Conservation (phyloP, 2,888 invertebrate genomes). For the Latrodectus elegans region DNA sequence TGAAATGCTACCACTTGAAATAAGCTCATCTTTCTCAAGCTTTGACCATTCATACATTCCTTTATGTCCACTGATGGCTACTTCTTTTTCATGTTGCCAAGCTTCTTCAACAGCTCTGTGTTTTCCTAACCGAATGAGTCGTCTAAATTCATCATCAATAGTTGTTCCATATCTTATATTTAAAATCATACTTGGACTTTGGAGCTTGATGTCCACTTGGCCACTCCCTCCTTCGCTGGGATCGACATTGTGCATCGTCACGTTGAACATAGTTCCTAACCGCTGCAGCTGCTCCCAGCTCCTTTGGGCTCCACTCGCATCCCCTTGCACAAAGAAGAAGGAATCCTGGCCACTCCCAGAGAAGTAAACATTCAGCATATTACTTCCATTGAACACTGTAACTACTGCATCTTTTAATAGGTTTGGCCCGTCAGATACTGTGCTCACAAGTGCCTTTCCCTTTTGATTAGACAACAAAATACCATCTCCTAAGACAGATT, state of each 20-base stretch:
- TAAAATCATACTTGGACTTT: slow-evolving; percentile 93
- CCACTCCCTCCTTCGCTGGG: slow-evolving; percentile 66
- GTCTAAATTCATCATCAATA: slow-evolving; percentile 87
- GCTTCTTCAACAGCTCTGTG: slow-evolving; percentile 91
- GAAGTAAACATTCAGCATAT: slow-evolving; percentile 86
- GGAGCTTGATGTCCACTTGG: slow-evolving; percentile 83
- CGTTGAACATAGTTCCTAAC: slow-evolving; percentile 78
- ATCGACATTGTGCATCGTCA: slow-evolving; percentile 70
- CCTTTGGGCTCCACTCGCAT: slow-evolving; percentile 88
- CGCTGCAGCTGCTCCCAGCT: slow-evolving; percentile 91
- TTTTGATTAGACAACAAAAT: slow-evolving; percentile 84
- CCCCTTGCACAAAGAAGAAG: slow-evolving; percentile 91
- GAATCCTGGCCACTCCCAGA: slow-evolving; percentile 81
- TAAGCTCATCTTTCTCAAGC: slow-evolving; percentile 92
- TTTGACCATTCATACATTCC: slow-evolving; percentile 87
- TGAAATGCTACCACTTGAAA: slow-evolving; percentile 89
- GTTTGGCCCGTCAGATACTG: slow-evolving; percentile 89
- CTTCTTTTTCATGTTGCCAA: slow-evolving; percentile 93
- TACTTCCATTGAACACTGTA: slow-evolving; percentile 91
- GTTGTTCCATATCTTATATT: slow-evolving; percentile 95
- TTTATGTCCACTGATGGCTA: slow-evolving; percentile 76
- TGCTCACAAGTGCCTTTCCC: slow-evolving; percentile 80
- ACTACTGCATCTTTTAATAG: slow-evolving; percentile 94
- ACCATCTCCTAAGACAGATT: slow-evolving; percentile 81
- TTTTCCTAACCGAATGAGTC: slow-evolving; percentile 88